A percentile compares a stretch with the other conserved stretches of the same genome.
phyloP scores from a whole-genome alignment of 2,888 invertebrate genomes.

The Drosophila anomalipes region DNA sequence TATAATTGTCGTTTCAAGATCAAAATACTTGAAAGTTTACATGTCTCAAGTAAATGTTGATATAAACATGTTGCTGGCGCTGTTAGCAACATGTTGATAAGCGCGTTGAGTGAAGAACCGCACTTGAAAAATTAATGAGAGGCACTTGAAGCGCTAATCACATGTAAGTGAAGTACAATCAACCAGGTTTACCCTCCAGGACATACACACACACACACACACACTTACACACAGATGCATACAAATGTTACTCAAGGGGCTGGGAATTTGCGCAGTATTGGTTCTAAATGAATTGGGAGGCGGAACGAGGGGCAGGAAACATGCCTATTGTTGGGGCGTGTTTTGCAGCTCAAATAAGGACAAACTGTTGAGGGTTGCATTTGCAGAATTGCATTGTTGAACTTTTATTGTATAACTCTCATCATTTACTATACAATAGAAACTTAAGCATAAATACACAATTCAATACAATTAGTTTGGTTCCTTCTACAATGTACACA shows the following conservation, averaged over 20 bases:
- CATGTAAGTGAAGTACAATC: conserved; percentile 66
- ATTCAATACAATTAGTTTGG: conserved; percentile 39
- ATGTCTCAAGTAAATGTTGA: not conserved
- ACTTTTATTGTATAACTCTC: conserved; percentile 54
- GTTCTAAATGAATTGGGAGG: conserved; percentile 4
- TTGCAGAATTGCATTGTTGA: conserved; percentile 56
- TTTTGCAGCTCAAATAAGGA: not conserved
- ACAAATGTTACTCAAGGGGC: conserved; percentile 18
- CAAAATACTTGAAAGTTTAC: not conserved
- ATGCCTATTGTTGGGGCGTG: conserved; percentile 47
- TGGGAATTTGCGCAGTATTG: conserved; percentile 37
- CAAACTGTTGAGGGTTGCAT: conserved; percentile 57
- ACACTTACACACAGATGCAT: conserved; percentile 8
- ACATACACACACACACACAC: conserved; percentile 9
- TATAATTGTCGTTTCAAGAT: not conserved
- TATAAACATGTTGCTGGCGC: conserved; percentile 10
- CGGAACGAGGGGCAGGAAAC: conserved; percentile 33
- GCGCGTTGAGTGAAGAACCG: conserved; percentile 38
- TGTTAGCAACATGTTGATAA: conserved; percentile 56
- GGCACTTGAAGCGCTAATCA: conserved; percentile 76
- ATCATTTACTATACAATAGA: conserved; percentile 54
- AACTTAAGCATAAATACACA: conserved; percentile 50
- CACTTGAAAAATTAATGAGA: conserved; percentile 77
- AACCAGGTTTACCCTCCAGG: conserved; percentile 45
- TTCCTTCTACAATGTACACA: conserved; percentile 15